Evolutionary conservation across 2,113 vertebrate genomes (phyloP).

Genomic region (Sphaerodactylus townsendi): DNA sequence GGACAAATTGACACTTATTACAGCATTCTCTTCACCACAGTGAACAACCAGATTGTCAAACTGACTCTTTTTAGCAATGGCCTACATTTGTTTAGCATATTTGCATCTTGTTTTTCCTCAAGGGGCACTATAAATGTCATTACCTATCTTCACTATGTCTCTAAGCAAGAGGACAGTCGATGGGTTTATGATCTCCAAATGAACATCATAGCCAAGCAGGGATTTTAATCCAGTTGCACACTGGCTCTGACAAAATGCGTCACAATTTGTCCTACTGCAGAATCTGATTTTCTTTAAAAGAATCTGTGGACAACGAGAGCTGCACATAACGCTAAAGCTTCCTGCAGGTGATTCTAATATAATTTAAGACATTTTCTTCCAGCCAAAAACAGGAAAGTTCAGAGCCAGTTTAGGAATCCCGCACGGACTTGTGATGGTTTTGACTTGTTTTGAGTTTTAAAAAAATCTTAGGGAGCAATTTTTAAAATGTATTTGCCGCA

Average conservation of each 20-base stretch:
- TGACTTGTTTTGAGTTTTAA: rapidly evolving
- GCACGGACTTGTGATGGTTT: not conserved
- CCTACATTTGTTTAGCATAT: not conserved
- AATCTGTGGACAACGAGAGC: not conserved
- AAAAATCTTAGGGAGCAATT: conserved; percentile 38
- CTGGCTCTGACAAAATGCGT: rapidly evolving
- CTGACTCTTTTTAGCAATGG: not conserved
- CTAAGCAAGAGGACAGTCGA: not conserved
- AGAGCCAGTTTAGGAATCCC: not conserved
- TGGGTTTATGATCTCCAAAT: not conserved
- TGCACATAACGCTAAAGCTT: not conserved
- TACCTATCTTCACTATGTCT: not conserved
- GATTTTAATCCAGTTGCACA: not conserved
- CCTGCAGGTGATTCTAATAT: not conserved
- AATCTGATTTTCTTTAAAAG: not conserved
- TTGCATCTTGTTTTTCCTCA: not conserved
- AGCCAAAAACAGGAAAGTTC: conserved; percentile 6
- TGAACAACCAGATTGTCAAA: no score
- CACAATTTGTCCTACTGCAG: not conserved
- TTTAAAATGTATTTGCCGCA: conserved; percentile 44
- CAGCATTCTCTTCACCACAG: no score
- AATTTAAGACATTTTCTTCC: not conserved
- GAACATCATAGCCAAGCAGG: not conserved
- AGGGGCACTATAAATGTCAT: not conserved
- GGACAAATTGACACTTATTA: no score